Base-by-base conservation (phyloP, 2,888 invertebrate species). In the Pammene fasciana region DNA sequence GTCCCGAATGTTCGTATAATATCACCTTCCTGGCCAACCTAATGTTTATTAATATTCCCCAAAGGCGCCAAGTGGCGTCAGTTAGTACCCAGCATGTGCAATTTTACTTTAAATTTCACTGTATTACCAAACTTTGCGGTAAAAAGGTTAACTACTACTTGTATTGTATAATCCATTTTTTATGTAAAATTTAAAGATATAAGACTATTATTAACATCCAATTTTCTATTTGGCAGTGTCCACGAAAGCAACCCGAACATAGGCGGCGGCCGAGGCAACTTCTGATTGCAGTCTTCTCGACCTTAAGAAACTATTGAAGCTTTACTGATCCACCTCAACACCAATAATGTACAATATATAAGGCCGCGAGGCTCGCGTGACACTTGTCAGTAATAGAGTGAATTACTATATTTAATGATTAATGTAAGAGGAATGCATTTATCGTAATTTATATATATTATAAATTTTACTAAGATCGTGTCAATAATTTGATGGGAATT, bases 171-270 rank as follows among this genome's bases (percentile, higher is more conserved):
- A 10, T 8, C 2, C 45, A 13, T 10, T 9, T 11, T 57, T 11
- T 41, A 43, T 41, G 11, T 38, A 56, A 11, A 14, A 13, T 11
- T 56, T 3, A 43, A 16, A 8, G 5, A 52, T 52, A 0, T 11
- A 10, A 5, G 10, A 6, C 6, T 13, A 26, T 52, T 26, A 4
- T 52, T 52, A 52, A 52, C 11, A 26, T 52, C 6, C 26, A 64
- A 59, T 54, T 57, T 38, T 65, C 60, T 73, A 46, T 66, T 77
- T 79, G 76, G 26, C 94, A 95, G 95, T 86, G 94, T 95, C 79
- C 94, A 94, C 86, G 94, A 95, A 88, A 95, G 94, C 84, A 93
- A 94, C 81, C 94, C 94, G 72, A 93, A 86, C 78, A 84, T 92
- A 75, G 89, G 90, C 66, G 90, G 92, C 76, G 93, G 83, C 13